Evolutionary conservation across 2,888 invertebrate genomes (phyloP), one percentile per base, ranked within the genome.

Genomic region (Acronicta aceris): DNA sequence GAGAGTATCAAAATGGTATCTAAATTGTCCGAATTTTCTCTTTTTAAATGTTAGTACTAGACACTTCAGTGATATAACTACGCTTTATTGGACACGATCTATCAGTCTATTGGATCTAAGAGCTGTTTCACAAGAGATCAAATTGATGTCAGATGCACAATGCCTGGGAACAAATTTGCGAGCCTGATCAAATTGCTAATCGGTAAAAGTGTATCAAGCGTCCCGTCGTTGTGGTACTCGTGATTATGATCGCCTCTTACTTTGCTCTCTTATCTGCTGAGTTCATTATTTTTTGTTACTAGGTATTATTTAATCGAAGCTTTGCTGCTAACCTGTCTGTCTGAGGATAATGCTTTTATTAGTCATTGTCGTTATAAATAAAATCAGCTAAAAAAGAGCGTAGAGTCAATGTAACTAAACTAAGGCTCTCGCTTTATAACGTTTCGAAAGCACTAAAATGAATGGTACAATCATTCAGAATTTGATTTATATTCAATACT

Each of bases 171-270:
- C 67, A 70, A 71, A 65, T 68, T 69, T 67, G 52, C 71, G 68
- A 80, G 82, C 76, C 78, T 75, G 80, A 79, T 82, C 84, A 71
- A 84, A 83, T 84, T 70, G 79, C 55, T 83, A 88, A 89, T 90
- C 83, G 87, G 88, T 88, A 89, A 90, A 89, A 89, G 89, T 89
- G 87, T 88, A 88, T 83, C 89, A 81, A 71, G 71, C 74, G 78
- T 79, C 76, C 75, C 76, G 76, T 59, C 58, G 49, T 65, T 71
- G 41, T 56, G 52, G 71, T 78, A 76, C 74, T 81, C 69, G 65
- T 79, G 83, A 83, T 84, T 82, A 80, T 85, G 70, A 80, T 83
- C 82, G 80, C 80, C 76, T 75, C 64, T 71, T 76, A 75, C 76
- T 76, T 70, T 63, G 71, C 70, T 79, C 65, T 76, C 74, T 78